Conservation (phyloP, 2,797 vertebrate species). For the Carduelis carduelis region DNA sequence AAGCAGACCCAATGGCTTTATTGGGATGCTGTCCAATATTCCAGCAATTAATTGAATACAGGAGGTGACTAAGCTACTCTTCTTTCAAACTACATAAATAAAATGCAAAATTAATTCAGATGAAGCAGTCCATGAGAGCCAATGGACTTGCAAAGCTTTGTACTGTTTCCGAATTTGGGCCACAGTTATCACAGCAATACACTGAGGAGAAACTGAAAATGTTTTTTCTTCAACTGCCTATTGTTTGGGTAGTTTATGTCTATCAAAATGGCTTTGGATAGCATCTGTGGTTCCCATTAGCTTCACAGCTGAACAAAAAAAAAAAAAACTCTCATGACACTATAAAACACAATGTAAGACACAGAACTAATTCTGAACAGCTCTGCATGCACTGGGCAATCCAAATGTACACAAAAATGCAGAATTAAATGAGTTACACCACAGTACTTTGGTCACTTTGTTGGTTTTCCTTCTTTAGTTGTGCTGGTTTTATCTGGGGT, state of each 20-base stretch:
- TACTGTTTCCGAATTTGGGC: background rate
- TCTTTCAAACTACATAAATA: slow-evolving; percentile 1
- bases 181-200: background rate
- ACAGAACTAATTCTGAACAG: background rate
- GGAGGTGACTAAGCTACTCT: slow-evolving; percentile 24
- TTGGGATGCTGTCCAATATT: slow-evolving; percentile 25
- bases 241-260: background rate
- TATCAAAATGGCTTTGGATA: background rate
- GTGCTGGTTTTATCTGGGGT: background rate
- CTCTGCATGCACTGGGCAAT: background rate
- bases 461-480: background rate
- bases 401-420: background rate
- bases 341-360: background rate
- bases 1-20: slow-evolving; percentile 17
- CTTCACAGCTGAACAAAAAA: background rate
- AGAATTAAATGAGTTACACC: background rate
- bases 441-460: background rate
- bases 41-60: slow-evolving; percentile 22
- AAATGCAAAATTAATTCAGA: background rate
- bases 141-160: background rate
- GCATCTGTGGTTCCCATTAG: background rate
- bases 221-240: background rate
- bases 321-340: background rate
- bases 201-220: background rate
- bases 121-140: background rate